Evolutionary conservation across 2,888 invertebrate genomes (phyloP), one percentile per base, ranked within the genome.

Genomic region (Melieria omissa): DNA sequence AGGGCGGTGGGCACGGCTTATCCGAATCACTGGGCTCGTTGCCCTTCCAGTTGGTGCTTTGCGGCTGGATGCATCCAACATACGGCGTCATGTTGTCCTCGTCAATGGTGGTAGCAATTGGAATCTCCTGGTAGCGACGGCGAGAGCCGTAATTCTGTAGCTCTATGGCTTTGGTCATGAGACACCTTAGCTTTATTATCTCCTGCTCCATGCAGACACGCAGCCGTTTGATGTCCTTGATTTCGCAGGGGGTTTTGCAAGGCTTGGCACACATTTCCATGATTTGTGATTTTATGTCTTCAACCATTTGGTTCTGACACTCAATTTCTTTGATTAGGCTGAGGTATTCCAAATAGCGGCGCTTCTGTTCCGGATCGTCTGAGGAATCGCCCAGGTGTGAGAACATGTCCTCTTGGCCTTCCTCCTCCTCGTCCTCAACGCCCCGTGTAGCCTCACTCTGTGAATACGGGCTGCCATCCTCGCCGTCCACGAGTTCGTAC

Each of bases 121-220:
- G 78, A 44, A 86, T 76, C 64, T 82, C 83, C 4, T 77, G 78
- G 71, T 85, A 86, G 46, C 77, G 80, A 0, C 82, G 79, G 45
- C 76, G 81, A 0, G 86, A 85, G 14, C 84, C 81, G 45, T 79
- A 81, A 58, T 85, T 84, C 74, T 86, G 86, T 73, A 86, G 77
- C 55, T 79, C 68, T 9, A 85, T 80, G 0, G 85, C 85, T 9
- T 78, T 79, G 9, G 78, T 80, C 73, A 85, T 80, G 73, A 86
- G 80, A 16, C 80, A 80, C 14, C 80, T 81, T 5, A 86, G 72
- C 73, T 86, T 86, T 0, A 82, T 75, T 66, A 83, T 83, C 75
- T 86, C 86, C 60, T 80, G 81, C 70, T 85, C 84, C 80, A 85
- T 82, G 70, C 82, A 84, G n/a, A 80, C 79, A 16, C 82, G 78